Evolutionary conservation across 2,797 vertebrate genomes (phyloP), one percentile per base, ranked within the genome.

Genomic region (Chloroceryle inda): DNA sequence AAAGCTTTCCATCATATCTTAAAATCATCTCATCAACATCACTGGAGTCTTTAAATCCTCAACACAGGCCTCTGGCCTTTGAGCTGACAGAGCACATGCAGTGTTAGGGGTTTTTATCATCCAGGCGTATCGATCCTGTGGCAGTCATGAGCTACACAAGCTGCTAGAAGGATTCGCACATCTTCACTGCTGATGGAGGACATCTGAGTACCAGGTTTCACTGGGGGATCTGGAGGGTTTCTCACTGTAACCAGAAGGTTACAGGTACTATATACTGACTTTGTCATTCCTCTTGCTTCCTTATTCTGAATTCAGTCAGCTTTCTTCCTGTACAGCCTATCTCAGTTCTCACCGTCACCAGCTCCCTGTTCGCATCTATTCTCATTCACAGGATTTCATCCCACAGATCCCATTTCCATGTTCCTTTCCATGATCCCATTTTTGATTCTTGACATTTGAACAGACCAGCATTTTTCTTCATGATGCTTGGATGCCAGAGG

Each of bases 201-300:
- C 19, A 7, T 2, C 37, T 21, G 35, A 69, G 3, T 21, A 58
- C 13, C 6, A 38, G 16, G 5, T 55, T 87, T 79, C 45, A 29
- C 53, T 35, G 20, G 6, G 27, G 29, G 15, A 50, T 91, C 53
- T 85, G 45, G 20, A 18, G 14, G 16, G 20, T 35, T 77, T 66
- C 35, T 59, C 42, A 15, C 20, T 47, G 19, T 52, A 45, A 84
- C 84, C 16, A 40, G 27, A 67, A 61, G 10, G 19, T 55, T 72
- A 5, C 17, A 37, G 31, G 3, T 47, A 21, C 44, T 62, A 17
- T 21, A 18, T 5, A 42, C 12, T 58, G n/a, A 37, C 16, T 62
- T 71, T 0, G 2, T n/a, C 0, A 0, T 69, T 74, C 9, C 13
- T 18, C 2, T 71, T 44, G 40, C 17, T 76, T 45, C 13, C 53